These are phyloP conservation scores for Crypturellus undulatus DNA, from an alignment of 2,113 vertebrate species.

Conservation along the genomic window DNA sequence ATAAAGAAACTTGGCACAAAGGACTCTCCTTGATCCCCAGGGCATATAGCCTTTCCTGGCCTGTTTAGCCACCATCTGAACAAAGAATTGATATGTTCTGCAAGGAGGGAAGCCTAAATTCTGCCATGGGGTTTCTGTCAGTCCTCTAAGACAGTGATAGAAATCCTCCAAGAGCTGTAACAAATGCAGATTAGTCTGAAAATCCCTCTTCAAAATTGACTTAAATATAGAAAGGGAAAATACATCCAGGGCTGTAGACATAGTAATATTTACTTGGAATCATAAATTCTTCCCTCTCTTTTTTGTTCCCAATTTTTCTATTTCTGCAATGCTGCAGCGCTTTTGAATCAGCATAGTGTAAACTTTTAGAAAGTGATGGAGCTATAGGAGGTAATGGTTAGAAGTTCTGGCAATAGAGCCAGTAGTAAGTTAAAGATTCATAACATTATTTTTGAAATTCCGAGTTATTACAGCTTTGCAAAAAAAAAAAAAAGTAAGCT, in stretches of 20 bases:
- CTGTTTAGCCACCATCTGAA: background rate
- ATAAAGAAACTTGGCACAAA: background rate
- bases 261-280: background rate
- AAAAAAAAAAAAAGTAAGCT: background rate
- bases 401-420: background rate
- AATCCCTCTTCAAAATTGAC: constrained; percentile 20
- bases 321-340: background rate
- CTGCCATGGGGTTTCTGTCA: background rate
- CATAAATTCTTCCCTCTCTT: background rate
- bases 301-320: background rate
- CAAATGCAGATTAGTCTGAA: constrained; percentile 48
- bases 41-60: background rate
- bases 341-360: background rate
- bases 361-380: background rate
- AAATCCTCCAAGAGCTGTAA: constrained; percentile 32
- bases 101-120: background rate
- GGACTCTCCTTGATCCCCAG: background rate
- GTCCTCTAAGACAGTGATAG: background rate
- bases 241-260: background rate
- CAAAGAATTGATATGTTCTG: background rate
- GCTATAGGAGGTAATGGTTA: background rate
- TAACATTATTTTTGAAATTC: background rate
- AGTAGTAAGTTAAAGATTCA: background rate
- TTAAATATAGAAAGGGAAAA: background rate
- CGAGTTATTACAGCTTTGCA: background rate